These are phyloP conservation scores for Holacanthus passer DNA, from an alignment of 2,113 vertebrate genomes.

Conservation along the genomic window DNA sequence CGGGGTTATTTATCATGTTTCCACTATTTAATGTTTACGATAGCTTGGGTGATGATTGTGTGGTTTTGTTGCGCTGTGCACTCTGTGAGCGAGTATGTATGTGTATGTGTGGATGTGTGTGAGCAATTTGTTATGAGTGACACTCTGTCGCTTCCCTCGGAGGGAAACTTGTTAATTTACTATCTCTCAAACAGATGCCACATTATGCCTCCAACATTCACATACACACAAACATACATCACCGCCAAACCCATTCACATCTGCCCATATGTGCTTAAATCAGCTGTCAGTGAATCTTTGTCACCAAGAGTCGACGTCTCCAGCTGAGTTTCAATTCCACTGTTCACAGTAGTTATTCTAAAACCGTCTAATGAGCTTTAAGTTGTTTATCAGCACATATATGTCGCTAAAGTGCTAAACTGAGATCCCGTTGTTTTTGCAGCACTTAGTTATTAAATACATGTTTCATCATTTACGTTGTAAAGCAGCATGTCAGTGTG, in stretches of 20 bases:
- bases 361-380: background rate
- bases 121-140: conserved; percentile 73
- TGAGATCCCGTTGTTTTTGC: background rate
- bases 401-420: no score
- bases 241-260: conserved; percentile 40
- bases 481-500: background rate
- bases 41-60: conserved; percentile 50
- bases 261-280: conserved; percentile 58
- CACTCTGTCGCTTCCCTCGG: conserved; percentile 53
- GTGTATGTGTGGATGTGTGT: conserved; percentile 8
- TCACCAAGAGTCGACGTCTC: conserved; percentile 5
- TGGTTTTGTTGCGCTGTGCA: conserved; percentile 37
- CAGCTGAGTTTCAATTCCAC: conserved; percentile 14
- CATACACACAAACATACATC: conserved; percentile 48
- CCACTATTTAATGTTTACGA: conserved; percentile 48
- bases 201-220: conserved; percentile 43
- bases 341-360: background rate
- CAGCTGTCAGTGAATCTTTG: conserved; percentile 39
- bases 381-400: conserved; percentile 1
- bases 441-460: background rate
- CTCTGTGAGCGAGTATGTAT: no score
- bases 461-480: conserved; percentile 8
- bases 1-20: conserved; percentile 51
- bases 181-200: conserved; percentile 76
- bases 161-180: conserved; percentile 73